These are phyloP conservation scores for Sycobia sp. DNA, from an alignment of 1,140 invertebrate genomes.

Conservation along the genomic window DNA sequence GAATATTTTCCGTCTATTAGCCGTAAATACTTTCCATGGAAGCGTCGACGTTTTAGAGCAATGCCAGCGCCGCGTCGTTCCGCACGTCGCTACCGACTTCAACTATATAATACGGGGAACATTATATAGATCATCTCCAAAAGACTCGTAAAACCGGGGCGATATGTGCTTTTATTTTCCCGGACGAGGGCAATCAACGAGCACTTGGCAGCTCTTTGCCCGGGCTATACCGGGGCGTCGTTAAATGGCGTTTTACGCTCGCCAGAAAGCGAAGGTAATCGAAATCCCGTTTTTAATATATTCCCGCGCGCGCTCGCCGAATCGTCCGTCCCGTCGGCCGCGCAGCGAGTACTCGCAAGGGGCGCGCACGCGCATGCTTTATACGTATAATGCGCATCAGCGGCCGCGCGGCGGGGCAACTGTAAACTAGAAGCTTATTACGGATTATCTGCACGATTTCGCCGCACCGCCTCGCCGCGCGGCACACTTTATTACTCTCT, in stretches of 20 bases:
- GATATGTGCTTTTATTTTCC: too few species aligned
- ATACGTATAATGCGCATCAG: neutral
- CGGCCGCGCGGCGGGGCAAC: neutral
- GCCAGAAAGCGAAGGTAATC: neutral
- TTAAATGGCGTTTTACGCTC: neutral
- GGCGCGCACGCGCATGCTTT: too few species aligned
- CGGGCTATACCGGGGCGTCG: neutral
- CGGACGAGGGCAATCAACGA: too few species aligned
- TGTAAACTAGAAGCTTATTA: conserved; percentile 29
- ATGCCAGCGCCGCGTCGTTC: too few species aligned
- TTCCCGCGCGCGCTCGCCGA: neutral
- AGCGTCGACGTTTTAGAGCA: too few species aligned
- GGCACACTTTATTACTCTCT: conserved; percentile 13
- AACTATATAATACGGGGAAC: too few species aligned
- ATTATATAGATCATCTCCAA: too few species aligned
- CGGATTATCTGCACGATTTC: conserved; percentile 5
- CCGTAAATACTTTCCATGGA: too few species aligned
- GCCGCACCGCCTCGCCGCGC: neutral
- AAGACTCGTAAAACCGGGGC: too few species aligned
- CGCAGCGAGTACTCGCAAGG: too few species aligned
- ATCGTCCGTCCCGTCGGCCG: neutral
- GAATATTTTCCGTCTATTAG: too few species aligned
- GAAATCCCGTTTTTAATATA: conserved; percentile 21
- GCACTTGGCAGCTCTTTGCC: neutral
- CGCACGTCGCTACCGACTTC: too few species aligned